Base-by-base conservation (phyloP, 2,113 vertebrate species). In the Montifringilla adamsi region DNA sequence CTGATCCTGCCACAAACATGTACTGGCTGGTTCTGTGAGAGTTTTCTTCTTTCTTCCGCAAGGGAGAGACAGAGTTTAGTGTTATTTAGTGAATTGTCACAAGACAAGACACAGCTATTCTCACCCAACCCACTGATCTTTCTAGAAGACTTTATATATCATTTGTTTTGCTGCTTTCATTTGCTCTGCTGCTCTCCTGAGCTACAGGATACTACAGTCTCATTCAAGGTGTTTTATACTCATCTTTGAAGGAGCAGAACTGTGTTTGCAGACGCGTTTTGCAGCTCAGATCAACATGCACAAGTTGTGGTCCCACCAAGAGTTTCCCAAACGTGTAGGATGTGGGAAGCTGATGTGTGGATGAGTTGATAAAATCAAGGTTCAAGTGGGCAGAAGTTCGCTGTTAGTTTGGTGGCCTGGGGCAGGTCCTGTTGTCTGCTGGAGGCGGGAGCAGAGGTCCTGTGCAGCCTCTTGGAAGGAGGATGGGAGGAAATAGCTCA, bases 111-210 rank as follows among this genome's bases (percentile, higher is more conserved):
- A 75, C 70, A 82, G 62, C 63, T 76, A 46, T 91, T 93, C 77
- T 84, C 93, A 92, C 80, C 39, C 95, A 94, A 75, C 91, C 84
- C 91, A 95, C 91, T 89, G 87, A 86, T 96, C 84, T 27, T 91
- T 92, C 93, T 50, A 81, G 80, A 91, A 93, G 39, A 39, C 46
- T 91, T 81, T 46, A 87, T 35, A 27, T 59, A 67, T 74, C 0
- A 16, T 27, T 87, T 69, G 8, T 53, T 87, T 88, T 72, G 26
- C 77, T 95, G 46, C 58, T 95, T 63, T 37, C 18, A 17, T 28
- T 77, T 70, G 49, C 52, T 93, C 35, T 91, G 87, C 84, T 95
- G 43, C 50, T 87, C 50, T 90, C 64, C 59, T 59, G 72, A 89
- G 68, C 46, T 53, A 5, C 12, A 59, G 80, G 87, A 16, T 70